Percentiles rank a stretch among this genome's conserved stretches.
Evolutionary conservation across 2,888 invertebrate species (phyloP).

Genomic region (Lordiphosa andalusiaca): DNA sequence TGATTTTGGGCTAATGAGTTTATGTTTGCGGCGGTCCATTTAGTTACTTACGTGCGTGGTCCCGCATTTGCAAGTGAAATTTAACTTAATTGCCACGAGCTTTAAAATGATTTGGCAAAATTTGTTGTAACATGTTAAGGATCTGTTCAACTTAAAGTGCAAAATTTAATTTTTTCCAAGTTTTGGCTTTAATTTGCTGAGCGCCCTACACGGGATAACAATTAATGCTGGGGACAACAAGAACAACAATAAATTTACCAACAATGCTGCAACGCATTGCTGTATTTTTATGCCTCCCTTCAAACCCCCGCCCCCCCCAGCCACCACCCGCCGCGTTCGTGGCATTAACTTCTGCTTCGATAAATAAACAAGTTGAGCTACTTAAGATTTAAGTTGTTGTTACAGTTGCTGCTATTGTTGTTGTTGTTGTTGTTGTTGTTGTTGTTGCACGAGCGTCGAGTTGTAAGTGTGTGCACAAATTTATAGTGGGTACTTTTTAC

Average conservation of each 20-base stretch:
- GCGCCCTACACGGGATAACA: no score
- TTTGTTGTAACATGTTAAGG: no score
- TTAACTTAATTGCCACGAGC: no score
- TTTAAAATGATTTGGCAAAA: no score
- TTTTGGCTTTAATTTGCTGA: no score
- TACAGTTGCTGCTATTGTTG: slow-evolving; percentile 24
- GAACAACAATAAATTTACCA: slow-evolving; percentile 7
- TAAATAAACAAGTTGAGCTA: slow-evolving; percentile 75
- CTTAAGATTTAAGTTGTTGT: slow-evolving; percentile 69
- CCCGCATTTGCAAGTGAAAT: neutral
- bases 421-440: slow-evolving; percentile 15
- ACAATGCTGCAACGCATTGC: slow-evolving; percentile 38
- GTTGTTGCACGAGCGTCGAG: slow-evolving; percentile 54
- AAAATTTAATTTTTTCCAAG: no score
- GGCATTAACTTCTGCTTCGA: slow-evolving; percentile 68
- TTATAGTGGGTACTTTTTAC: slow-evolving; percentile 58
- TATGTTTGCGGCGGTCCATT: slow-evolving; percentile 48
- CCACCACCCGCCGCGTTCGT: neutral
- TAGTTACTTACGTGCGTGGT: slow-evolving; percentile 23
- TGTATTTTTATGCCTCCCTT: slow-evolving; percentile 21
- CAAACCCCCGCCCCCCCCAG: no score
- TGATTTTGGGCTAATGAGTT: slow-evolving; percentile 59
- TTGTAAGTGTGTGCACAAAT: slow-evolving; percentile 60
- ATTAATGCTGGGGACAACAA: no score
- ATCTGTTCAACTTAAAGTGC: no score